Conservation (phyloP, 2,797 vertebrate genomes). For the Valencia hispanica region DNA sequence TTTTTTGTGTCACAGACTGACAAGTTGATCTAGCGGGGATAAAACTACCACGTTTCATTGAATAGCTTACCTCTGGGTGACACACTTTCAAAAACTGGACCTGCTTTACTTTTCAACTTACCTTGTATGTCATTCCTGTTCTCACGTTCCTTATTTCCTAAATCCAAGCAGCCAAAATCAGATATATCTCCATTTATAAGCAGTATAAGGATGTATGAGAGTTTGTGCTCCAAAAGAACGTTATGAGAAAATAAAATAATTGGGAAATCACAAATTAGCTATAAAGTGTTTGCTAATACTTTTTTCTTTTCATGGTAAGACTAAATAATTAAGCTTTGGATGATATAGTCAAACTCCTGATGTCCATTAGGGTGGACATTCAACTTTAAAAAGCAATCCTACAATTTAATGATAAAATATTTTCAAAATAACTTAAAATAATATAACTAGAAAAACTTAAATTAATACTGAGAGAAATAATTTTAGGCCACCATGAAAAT, state of each 20-base stretch:
- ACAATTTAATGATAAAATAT: not conserved
- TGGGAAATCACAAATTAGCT: not conserved
- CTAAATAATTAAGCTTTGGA: not conserved
- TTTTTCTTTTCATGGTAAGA: not conserved
- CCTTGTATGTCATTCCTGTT: too few species aligned
- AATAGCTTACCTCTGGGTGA: too few species aligned
- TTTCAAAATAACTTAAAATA: not conserved
- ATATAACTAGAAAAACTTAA: not conserved
- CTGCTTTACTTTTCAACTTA: too few species aligned
- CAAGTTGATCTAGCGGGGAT: too few species aligned
- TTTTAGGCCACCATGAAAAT: not conserved
- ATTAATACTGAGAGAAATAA: not conserved
- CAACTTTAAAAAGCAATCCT: not conserved
- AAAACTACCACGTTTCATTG: too few species aligned
- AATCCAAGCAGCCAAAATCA: too few species aligned
- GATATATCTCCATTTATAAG: not conserved
- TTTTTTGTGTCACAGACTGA: too few species aligned
- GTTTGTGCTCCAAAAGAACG: not conserved
- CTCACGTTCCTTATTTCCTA: too few species aligned
- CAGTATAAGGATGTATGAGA: not conserved
- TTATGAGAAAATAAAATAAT: too few species aligned
- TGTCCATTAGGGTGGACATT: not conserved
- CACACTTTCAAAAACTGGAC: too few species aligned
- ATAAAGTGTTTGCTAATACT: not conserved
- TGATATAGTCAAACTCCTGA: not conserved